A percentile compares a stretch with the other conserved stretches of the same genome.
Evolutionary conservation across 2,113 vertebrate genomes (phyloP).

Genomic region (Coptodon rendalli): DNA sequence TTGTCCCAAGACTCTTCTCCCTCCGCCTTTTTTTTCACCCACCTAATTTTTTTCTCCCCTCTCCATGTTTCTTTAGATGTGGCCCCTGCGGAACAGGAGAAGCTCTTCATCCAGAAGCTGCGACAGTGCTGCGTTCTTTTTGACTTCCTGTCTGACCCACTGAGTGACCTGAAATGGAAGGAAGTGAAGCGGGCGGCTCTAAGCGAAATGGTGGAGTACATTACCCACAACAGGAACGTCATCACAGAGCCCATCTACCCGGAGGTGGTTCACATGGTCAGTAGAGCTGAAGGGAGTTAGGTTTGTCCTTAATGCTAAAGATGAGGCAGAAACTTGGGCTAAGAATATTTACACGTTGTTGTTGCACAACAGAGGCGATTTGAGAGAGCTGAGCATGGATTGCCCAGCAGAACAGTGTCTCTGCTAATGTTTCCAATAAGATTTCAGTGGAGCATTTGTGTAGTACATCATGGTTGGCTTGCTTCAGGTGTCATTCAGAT

Average conservation of each 20-base stretch:
- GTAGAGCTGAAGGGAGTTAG: constrained; percentile 34
- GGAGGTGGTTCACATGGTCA: constrained; percentile 97
- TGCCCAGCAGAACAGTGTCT: not conserved
- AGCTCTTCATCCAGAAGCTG: constrained; percentile 96
- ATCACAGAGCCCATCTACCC: constrained; percentile 98
- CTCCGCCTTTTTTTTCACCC: not conserved
- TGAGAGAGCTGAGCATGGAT: not conserved
- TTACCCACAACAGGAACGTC: constrained; percentile 94
- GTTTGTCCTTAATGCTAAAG: not conserved
- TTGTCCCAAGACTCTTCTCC: not conserved
- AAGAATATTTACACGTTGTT: not conserved
- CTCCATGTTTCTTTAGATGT: constrained; percentile 76
- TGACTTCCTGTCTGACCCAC: constrained; percentile 95
- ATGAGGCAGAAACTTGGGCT: not conserved
- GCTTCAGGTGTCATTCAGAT: not conserved
- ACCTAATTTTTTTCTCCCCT: not conserved
- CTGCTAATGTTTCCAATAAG: not conserved
- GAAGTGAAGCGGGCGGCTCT: constrained; percentile 94
- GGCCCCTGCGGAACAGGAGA: constrained; percentile 93
- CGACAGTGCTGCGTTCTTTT: constrained; percentile 97
- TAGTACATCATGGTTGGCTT: not conserved
- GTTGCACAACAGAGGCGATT: not conserved
- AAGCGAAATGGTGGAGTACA: constrained; percentile 98
- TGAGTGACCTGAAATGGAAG: constrained; percentile 99
- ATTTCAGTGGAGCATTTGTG: not conserved